These are phyloP conservation scores for Thecophora atra DNA, from an alignment of 2,888 invertebrate genomes.

Conservation along the genomic window DNA sequence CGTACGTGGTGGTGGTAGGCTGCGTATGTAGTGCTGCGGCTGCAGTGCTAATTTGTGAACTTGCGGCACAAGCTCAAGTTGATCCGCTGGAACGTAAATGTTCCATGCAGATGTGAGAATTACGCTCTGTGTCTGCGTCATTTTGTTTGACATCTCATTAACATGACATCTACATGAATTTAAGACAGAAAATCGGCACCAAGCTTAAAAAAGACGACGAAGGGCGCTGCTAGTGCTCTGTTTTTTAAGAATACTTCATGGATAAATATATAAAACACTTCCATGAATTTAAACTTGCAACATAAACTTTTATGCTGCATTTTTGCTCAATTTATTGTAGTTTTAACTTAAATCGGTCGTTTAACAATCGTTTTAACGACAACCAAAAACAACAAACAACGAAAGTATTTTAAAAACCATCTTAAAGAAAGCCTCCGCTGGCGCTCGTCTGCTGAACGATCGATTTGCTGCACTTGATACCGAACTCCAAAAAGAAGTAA, in stretches of 20 bases:
- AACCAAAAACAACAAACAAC: background rate
- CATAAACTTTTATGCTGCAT: too few relatives aligned
- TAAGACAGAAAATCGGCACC: conserved; percentile 21
- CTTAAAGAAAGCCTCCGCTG: conserved; percentile 2
- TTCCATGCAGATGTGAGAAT: background rate
- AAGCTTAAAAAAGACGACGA: background rate
- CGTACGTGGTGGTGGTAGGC: conserved; percentile 6
- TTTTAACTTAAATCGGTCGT: too few relatives aligned
- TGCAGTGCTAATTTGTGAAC: conserved; percentile 29
- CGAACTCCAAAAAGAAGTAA: conserved; percentile 4
- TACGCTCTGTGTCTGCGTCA: conserved; percentile 38
- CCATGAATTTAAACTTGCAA: too few relatives aligned
- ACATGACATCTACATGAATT: conserved; percentile 44
- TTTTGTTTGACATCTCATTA: conserved; percentile 45
- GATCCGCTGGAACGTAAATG: background rate
- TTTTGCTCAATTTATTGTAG: too few relatives aligned
- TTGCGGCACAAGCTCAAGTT: conserved; percentile 18
- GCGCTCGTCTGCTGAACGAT: conserved; percentile 9
- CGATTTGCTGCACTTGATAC: conserved; percentile 25
- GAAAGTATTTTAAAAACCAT: too few relatives aligned
- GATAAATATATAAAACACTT: too few relatives aligned
- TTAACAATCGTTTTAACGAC: too few relatives aligned
- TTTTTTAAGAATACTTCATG: too few relatives aligned
- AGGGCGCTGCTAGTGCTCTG: too few relatives aligned
- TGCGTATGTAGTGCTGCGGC: conserved; percentile 5